A percentile compares a stretch with the other conserved stretches of the same genome.
Evolutionary conservation across 1,140 invertebrate species (phyloP).

Genomic region (Drosophila saltans): DNA sequence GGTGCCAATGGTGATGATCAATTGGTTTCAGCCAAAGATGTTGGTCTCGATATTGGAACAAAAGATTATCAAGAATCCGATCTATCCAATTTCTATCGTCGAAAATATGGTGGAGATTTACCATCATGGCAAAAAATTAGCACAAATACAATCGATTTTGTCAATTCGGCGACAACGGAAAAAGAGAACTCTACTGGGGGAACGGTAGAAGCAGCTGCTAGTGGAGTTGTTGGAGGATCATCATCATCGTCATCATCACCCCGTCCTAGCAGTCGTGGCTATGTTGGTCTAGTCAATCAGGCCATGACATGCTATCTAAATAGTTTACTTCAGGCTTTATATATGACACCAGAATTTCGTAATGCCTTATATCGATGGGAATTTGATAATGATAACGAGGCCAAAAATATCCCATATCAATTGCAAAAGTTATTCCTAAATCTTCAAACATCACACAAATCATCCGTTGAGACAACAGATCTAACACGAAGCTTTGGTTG

Average conservation of each 20-base stretch:
- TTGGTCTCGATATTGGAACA: slow-evolving; percentile 14
- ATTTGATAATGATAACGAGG: slow-evolving; percentile 88
- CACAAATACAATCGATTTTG: slow-evolving; percentile 40
- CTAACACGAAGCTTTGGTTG: slow-evolving; percentile 96
- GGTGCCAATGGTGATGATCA: slow-evolving; percentile 47
- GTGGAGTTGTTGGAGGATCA: neutral
- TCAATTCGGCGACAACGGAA: slow-evolving; percentile 49
- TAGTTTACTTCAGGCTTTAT: slow-evolving; percentile 94
- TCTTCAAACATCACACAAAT: slow-evolving; percentile 91
- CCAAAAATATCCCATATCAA: slow-evolving; percentile 93
- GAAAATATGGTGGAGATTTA: slow-evolving; percentile 55
- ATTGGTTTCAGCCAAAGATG: slow-evolving; percentile 14
- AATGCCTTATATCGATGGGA: slow-evolving; percentile 96
- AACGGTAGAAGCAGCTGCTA: slow-evolving; percentile 4
- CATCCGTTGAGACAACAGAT: slow-evolving; percentile 93
- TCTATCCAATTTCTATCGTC: slow-evolving; percentile 49
- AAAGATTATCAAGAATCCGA: slow-evolving; percentile 28
- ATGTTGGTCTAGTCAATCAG: slow-evolving; percentile 95
- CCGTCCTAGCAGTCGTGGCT: slow-evolving; percentile 83
- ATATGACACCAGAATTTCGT: slow-evolving; percentile 97
- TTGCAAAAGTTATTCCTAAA: slow-evolving; percentile 94
- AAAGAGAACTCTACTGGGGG: slow-evolving; percentile 27
- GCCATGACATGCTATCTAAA: slow-evolving; percentile 98
- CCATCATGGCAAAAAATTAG: slow-evolving; percentile 45
- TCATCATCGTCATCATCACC: neutral